phyloP scores from a whole-genome alignment of 1,140 invertebrate genomes.

The Brachionus calyciflorus region DNA sequence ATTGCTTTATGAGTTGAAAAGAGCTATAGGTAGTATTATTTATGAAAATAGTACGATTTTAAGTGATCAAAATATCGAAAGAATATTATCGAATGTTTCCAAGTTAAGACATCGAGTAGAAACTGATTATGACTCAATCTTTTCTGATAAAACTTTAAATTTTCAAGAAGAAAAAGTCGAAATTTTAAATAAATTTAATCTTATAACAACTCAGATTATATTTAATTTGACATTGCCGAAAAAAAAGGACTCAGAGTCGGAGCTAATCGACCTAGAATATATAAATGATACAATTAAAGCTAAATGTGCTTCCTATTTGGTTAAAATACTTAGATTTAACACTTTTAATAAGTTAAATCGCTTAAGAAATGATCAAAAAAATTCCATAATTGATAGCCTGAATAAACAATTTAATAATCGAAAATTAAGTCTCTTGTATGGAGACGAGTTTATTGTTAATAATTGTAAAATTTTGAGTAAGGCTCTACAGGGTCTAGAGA shows the following conservation, averaged over 20 bases:
- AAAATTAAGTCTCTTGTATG: not conserved
- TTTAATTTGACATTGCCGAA: slow-evolving; percentile 15
- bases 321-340: slow-evolving; percentile 23
- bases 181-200: slow-evolving; percentile 6
- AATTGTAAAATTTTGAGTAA: not conserved
- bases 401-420: not conserved
- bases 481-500: not conserved
- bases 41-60: not conserved
- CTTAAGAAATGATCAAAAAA: not conserved
- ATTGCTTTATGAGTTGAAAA: not conserved
- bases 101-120: not conserved
- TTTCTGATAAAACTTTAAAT: no score
- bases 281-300: not conserved
- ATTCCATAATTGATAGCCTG: not conserved
- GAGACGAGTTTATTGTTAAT: not conserved
- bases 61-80: not conserved
- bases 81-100: not conserved
- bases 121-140: not conserved
- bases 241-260: not conserved
- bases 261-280: slow-evolving; percentile 4
- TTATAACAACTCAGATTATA: not conserved
- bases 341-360: not conserved
- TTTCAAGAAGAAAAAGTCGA: not conserved
- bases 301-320: not conserved
- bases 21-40: slow-evolving; percentile 4